Conservation (phyloP, 2,888 invertebrate genomes). For the Meta bourneti region DNA sequence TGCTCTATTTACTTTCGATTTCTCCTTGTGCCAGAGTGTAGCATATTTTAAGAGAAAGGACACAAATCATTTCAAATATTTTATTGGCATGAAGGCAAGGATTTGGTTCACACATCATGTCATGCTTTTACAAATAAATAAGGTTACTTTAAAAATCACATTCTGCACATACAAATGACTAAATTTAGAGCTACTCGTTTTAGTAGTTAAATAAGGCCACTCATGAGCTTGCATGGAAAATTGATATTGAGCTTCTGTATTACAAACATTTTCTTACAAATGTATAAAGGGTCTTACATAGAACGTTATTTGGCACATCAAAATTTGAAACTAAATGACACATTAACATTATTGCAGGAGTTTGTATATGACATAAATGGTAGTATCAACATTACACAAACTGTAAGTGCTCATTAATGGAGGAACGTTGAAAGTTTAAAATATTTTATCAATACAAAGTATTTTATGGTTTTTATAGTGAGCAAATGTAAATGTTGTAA, state of each 20-base stretch:
- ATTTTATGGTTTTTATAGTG: no score
- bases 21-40: no score
- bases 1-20: no score
- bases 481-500: no score
- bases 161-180: constrained; percentile 39
- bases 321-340: constrained; percentile 4
- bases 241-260: constrained; percentile 36
- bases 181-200: constrained; percentile 32
- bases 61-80: constrained; percentile 29
- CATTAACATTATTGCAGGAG: neutral
- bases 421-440: no score
- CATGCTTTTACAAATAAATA: constrained; percentile 25
- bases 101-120: constrained; percentile 22
- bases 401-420: neutral
- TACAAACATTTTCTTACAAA: constrained; percentile 39
- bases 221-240: constrained; percentile 44
- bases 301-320: constrained; percentile 43
- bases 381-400: neutral
- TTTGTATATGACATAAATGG: neutral
- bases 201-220: constrained; percentile 52
- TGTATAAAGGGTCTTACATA: neutral
- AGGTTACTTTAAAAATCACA: constrained; percentile 25
- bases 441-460: no score
- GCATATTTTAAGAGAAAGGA: neutral
- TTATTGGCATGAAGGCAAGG: constrained; percentile 26